Evolutionary conservation across 2,888 invertebrate species (phyloP).

Genomic region (Pseudanteris insignis): DNA sequence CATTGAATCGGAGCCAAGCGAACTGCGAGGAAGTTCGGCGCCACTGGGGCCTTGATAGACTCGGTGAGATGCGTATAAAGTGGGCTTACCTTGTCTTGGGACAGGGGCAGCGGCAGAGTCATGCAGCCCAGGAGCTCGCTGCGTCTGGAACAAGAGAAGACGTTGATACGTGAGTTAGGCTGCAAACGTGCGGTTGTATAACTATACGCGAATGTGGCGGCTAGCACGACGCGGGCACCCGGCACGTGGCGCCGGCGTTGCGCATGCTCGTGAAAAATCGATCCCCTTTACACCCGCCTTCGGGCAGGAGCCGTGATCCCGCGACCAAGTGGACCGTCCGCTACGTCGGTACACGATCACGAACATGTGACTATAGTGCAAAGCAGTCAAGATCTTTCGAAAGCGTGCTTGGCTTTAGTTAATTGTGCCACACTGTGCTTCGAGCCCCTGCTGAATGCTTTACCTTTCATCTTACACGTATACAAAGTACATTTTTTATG

Average conservation of each 20-base stretch:
- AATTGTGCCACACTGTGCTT: conserved; percentile 19
- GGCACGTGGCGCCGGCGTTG: conserved; percentile 59
- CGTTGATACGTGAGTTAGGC: conserved; percentile 34
- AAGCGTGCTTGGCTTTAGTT: too few species aligned
- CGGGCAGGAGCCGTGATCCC: conserved; percentile 5
- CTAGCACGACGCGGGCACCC: conserved; percentile 4
- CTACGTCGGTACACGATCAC: not conserved
- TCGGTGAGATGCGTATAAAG: conserved; percentile 5
- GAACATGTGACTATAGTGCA: conserved; percentile 2
- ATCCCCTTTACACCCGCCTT: conserved; percentile 58
- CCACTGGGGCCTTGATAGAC: conserved; percentile 14
- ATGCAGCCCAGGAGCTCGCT: conserved; percentile 95
- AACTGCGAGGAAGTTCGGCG: conserved; percentile 26
- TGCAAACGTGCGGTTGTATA: not conserved
- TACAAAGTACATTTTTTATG: too few species aligned
- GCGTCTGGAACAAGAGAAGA: conserved; percentile 74
- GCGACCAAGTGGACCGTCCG: not conserved
- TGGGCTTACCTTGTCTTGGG: conserved; percentile 74
- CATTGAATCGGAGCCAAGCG: conserved; percentile 28
- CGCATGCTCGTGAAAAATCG: conserved; percentile 62
- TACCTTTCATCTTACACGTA: too few species aligned
- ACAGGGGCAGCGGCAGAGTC: conserved; percentile 88
- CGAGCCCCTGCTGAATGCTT: conserved; percentile 17
- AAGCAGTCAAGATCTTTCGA: too few species aligned
- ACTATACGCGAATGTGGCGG: conserved; percentile 20